Percentiles rank a stretch among this genome's conserved stretches.
Evolutionary conservation across 2,113 vertebrate species (phyloP).

Genomic region (Bos indicus): DNA sequence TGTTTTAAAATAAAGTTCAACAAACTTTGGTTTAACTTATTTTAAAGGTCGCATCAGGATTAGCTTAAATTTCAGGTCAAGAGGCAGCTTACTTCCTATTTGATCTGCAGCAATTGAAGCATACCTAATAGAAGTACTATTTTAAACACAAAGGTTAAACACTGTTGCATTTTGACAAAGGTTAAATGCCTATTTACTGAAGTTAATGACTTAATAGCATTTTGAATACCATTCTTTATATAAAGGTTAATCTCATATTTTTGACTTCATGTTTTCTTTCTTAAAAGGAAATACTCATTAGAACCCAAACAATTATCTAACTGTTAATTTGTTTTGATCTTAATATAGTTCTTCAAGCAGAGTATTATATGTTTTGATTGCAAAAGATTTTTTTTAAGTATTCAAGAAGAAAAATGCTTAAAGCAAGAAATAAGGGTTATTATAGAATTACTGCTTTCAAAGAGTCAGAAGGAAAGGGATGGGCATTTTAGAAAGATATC

Average conservation of each 20-base stretch:
- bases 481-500: background rate
- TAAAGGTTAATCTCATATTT: constrained; percentile 73
- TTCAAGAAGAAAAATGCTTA: constrained; percentile 19
- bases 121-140: constrained; percentile 67
- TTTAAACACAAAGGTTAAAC: constrained; percentile 76
- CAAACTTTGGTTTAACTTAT: constrained; percentile 57
- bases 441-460: background rate
- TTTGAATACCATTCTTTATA: constrained; percentile 74
- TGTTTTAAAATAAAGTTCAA: constrained; percentile 54
- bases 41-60: constrained; percentile 45
- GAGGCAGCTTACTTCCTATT: constrained; percentile 50
- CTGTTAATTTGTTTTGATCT: constrained; percentile 69
- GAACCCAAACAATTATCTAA: constrained; percentile 64
- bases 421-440: background rate
- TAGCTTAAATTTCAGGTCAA: constrained; percentile 60
- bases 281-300: constrained; percentile 71
- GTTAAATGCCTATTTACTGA: constrained; percentile 73
- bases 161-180: constrained; percentile 71
- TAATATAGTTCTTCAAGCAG: constrained; percentile 56
- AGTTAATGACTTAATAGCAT: constrained; percentile 75
- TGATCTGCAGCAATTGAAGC: constrained; percentile 62
- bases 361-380: constrained; percentile 51
- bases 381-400: background rate
- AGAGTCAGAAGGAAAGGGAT: background rate
- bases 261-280: constrained; percentile 64